Evolutionary conservation across 2,888 invertebrate species (phyloP).

Genomic region (Incurvaria masculella): DNA sequence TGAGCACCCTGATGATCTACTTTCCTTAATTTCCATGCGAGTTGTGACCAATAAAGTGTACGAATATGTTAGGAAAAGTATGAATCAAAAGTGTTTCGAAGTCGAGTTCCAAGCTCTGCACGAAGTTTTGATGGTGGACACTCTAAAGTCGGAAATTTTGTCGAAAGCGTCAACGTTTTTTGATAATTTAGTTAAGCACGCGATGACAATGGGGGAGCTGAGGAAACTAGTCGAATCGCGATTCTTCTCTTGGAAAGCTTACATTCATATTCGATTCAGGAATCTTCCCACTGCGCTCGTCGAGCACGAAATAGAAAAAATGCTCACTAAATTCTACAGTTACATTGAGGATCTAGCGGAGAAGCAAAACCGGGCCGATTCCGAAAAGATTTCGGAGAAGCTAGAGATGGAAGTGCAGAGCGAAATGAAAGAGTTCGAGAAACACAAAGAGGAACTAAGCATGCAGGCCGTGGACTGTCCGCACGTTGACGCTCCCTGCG

Average conservation of each 20-base stretch:
- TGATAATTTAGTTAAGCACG: conserved; percentile 41
- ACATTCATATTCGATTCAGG: conserved; percentile 34
- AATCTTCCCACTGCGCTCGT: conserved; percentile 34
- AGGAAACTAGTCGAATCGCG: conserved; percentile 31
- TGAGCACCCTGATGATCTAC: conserved; percentile 37
- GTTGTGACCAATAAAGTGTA: conserved; percentile 43
- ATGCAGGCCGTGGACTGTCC: conserved; percentile 25
- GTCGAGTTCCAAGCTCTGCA: no score
- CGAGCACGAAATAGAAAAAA: conserved; percentile 37
- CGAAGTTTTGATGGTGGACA: conserved; percentile 31
- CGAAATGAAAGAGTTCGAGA: conserved; percentile 31
- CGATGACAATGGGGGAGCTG: conserved; percentile 37
- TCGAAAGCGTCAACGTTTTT: conserved; percentile 32
- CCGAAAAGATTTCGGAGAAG: conserved; percentile 22
- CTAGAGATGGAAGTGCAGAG: neutral
- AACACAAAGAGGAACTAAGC: conserved; percentile 23
- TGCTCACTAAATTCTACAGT: conserved; percentile 39
- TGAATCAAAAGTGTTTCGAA: conserved; percentile 34
- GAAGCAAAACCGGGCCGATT: conserved; percentile 27
- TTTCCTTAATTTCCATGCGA: conserved; percentile 40
- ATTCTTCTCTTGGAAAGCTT: conserved; percentile 39
- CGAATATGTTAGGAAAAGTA: conserved; percentile 37
- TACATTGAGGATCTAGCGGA: conserved; percentile 37
- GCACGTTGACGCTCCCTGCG: conserved; percentile 19
- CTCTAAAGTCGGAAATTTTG: conserved; percentile 13